These are phyloP conservation scores for Galerucella calmariensis DNA, from an alignment of 2,888 invertebrate species.

Conservation along the genomic window DNA sequence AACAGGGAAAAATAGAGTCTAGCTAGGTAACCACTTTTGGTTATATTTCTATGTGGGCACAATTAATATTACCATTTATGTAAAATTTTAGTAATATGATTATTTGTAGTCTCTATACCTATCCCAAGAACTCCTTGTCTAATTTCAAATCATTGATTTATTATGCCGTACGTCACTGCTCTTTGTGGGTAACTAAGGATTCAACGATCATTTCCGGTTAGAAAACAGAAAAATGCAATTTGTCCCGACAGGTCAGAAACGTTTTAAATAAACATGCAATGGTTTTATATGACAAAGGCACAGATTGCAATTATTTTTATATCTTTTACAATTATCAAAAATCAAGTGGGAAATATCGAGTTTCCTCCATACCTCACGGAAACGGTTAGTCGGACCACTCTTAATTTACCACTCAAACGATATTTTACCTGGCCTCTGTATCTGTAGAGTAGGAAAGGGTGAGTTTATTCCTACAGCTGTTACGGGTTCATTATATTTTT, in stretches of 20 bases:
- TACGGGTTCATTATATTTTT: no score
- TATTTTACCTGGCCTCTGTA: no score
- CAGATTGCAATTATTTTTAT: not conserved
- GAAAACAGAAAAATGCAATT: slow-evolving; percentile 59
- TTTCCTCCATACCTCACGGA: no score
- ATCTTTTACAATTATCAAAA: no score
- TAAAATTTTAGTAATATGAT: no score
- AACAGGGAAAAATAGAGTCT: not conserved
- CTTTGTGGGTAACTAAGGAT: slow-evolving; percentile 46
- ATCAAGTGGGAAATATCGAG: no score
- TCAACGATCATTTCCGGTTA: slow-evolving; percentile 59
- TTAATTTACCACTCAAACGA: no score
- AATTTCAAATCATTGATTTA: not conserved
- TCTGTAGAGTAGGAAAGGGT: no score
- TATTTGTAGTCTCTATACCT: no score
- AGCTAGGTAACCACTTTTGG: not conserved
- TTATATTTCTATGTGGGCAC: not conserved
- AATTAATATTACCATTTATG: no score
- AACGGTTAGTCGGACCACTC: no score
- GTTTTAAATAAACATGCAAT: slow-evolving; percentile 52
- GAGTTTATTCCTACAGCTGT: no score
- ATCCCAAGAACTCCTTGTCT: not conserved
- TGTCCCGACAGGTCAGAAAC: slow-evolving; percentile 52
- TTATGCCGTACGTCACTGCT: slow-evolving; percentile 23
- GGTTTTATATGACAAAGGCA: slow-evolving; percentile 3